Conservation (phyloP, 2,113 vertebrate species). For the Oxyruncus cristatus region DNA sequence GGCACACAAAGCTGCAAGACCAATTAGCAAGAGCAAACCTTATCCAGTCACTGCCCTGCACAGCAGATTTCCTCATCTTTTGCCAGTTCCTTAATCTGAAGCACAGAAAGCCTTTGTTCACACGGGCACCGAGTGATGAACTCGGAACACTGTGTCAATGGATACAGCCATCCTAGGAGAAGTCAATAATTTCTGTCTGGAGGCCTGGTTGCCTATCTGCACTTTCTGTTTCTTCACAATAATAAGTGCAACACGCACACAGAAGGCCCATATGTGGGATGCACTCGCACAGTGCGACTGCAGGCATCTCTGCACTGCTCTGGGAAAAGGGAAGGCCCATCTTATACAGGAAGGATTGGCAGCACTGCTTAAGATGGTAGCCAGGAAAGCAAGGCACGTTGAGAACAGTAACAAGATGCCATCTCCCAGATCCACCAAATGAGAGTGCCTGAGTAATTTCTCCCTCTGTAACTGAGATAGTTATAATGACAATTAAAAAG, state of each 20-base stretch:
- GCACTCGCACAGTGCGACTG: rapidly evolving
- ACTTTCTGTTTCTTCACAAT: neutral
- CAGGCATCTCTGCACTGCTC: neutral
- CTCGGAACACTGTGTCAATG: neutral
- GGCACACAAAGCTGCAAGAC: neutral
- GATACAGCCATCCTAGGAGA: neutral
- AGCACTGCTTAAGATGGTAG: neutral
- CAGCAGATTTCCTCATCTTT: neutral
- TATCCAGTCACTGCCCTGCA: neutral
- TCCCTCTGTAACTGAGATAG: neutral
- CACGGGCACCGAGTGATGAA: neutral
- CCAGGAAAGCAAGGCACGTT: neutral
- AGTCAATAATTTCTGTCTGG: neutral
- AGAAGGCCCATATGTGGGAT: neutral
- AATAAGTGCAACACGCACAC: neutral
- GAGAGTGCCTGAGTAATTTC: neutral
- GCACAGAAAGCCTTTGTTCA: neutral
- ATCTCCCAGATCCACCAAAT: neutral
- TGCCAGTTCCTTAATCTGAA: neutral
- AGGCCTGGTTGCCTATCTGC: neutral
- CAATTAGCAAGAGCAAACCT: neutral
- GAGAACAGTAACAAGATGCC: neutral
- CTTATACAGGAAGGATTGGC: neutral
- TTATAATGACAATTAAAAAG: neutral
- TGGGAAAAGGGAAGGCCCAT: neutral